Conservation (phyloP, 2,113 vertebrate species). For the Zosterops pallidus region DNA sequence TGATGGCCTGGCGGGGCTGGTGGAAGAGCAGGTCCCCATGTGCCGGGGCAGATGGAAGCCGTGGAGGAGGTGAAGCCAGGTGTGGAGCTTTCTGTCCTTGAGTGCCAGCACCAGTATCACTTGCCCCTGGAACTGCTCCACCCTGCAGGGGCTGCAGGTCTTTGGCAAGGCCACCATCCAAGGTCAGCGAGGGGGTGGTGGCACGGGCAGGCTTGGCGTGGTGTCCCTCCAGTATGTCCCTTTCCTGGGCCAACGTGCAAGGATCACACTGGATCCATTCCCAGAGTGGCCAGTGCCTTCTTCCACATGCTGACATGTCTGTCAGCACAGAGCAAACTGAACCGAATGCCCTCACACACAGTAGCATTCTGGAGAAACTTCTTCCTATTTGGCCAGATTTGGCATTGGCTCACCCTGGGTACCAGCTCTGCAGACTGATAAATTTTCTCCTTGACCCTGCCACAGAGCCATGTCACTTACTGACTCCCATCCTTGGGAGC, state of each 20-base stretch:
- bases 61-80: conserved; percentile 76
- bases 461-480: background rate
- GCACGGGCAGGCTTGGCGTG: fast-evolving
- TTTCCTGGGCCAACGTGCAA: background rate
- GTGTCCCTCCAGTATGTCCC: background rate
- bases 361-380: background rate
- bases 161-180: conserved; percentile 77
- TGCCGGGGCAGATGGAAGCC: conserved; percentile 76
- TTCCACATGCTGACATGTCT: background rate
- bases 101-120: conserved; percentile 81
- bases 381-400: background rate
- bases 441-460: background rate
- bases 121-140: conserved; percentile 80
- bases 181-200: conserved; percentile 39
- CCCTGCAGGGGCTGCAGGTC: conserved; percentile 78
- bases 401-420: background rate
- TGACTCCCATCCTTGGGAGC: background rate
- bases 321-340: background rate
- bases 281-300: background rate
- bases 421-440: background rate
- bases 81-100: conserved; percentile 75
- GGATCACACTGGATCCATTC: no score
- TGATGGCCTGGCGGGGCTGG: conserved; percentile 70
- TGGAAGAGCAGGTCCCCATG: conserved; percentile 74
- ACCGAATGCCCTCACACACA: background rate